Evolutionary conservation across 2,113 vertebrate genomes (phyloP).

Genomic region (Crotalus horridus): DNA sequence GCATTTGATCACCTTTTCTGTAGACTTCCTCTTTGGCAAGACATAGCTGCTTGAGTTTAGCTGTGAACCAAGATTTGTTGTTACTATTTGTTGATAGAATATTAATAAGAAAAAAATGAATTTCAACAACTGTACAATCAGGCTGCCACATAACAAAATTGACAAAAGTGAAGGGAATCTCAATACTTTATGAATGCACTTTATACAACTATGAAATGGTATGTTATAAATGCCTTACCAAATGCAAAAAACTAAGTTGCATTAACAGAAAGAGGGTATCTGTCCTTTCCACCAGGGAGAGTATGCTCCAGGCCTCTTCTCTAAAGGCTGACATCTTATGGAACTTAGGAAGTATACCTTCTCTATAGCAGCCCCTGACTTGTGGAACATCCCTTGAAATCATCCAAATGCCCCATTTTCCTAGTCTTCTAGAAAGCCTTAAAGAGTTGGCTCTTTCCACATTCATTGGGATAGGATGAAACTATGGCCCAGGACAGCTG

Average conservation of each 20-base stretch:
- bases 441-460: neutral
- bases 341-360: neutral
- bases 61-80: too few relatives aligned
- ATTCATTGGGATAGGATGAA: neutral
- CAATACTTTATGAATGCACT: neutral
- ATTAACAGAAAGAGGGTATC: neutral
- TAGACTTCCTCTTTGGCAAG: too few relatives aligned
- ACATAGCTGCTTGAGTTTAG: too few relatives aligned
- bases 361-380: neutral
- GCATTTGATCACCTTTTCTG: too few relatives aligned
- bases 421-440: neutral
- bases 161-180: too few relatives aligned
- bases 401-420: neutral
- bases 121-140: too few relatives aligned
- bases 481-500: neutral
- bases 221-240: neutral
- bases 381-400: neutral
- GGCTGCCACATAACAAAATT: too few relatives aligned
- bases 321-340: neutral
- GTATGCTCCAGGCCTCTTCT: neutral
- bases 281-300: neutral
- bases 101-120: too few relatives aligned
- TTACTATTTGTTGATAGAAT: too few relatives aligned
- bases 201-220: neutral
- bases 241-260: neutral